These are phyloP conservation scores for Sciurus carolinensis DNA, from an alignment of 2,797 vertebrate species.

Conservation along the genomic window DNA sequence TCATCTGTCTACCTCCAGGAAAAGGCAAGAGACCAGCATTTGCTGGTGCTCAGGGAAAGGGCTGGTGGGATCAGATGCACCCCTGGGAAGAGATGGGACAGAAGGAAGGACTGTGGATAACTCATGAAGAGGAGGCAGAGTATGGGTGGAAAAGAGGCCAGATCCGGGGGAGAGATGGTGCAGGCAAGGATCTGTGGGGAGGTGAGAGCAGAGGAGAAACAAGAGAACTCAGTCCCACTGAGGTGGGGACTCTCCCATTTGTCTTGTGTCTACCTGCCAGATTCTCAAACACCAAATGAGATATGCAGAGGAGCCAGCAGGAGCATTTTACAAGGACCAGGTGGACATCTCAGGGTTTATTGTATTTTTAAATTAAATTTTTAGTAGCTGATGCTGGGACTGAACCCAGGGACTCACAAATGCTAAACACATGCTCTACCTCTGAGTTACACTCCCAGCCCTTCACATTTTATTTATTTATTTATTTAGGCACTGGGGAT, in stretches of 20 bases:
- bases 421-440: too few species aligned
- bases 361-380: too few species aligned
- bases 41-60: neutral
- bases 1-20: neutral
- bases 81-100: neutral
- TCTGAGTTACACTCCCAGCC: neutral
- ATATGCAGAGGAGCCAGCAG: neutral
- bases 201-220: neutral
- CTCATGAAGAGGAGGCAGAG: neutral
- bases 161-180: neutral
- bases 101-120: neutral
- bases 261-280: neutral
- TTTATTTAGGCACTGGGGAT: too few species aligned
- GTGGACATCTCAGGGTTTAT: neutral
- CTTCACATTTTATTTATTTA: too few species aligned
- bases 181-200: neutral
- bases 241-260: neutral
- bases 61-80: neutral
- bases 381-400: too few species aligned
- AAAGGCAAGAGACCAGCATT: neutral
- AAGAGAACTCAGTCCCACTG: neutral
- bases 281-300: neutral
- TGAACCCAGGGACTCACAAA: too few species aligned
- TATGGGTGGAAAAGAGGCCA: neutral
- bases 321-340: neutral